Base-by-base conservation (phyloP, 1,140 invertebrate species). In the Habropoda laboriosa region DNA sequence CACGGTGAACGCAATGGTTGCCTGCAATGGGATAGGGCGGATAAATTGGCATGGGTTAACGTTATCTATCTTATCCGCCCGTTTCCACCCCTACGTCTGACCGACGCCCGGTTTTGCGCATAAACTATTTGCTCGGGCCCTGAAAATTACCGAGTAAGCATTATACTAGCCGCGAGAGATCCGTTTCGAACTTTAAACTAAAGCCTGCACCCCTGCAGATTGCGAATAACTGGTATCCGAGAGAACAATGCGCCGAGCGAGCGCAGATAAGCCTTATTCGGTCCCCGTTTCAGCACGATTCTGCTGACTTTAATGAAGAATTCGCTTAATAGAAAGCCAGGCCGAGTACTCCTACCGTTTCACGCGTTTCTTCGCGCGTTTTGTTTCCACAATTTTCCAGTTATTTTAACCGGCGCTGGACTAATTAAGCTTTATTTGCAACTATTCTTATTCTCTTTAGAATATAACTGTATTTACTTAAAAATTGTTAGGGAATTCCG, bases 101-200 rank as follows among this genome's bases (percentile, higher is more conserved):
- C 75, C 67, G 24, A 35, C 55, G 24, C 32, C 51, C 71, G 61
- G 74, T 86, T 87, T 84, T 61, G 71, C 63, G 73, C 72, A 53
- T 66, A 67, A 82, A 88, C 84, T 85, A 85, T 89, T 88, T 87
- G 81, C 77, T 67, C n/a, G 68, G 49, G 63, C 63, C 79, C 79
- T 82, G 80, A 87, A 87, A 89, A 89, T 89, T 85, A 88, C 83
- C 83, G 72, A 80, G 80, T 68, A 78, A 86, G 83, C 81, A 80
- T 88, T 86, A 80, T 82, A 82, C 47, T 63, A 60, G 13, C 67
- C 53, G 42, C 30, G 27, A 21, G 64, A 64, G 68, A 83, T 80
- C 81, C 72, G 57, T 57, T 75, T 78, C 64, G 45, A 82, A 85
- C 68, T 85, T 85, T 73, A 81, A 86, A 81, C 72, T 77, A 68